Evolutionary conservation across 2,888 invertebrate species (phyloP), one percentile per base, ranked within the genome.

Genomic region (Teleiodes luculella): DNA sequence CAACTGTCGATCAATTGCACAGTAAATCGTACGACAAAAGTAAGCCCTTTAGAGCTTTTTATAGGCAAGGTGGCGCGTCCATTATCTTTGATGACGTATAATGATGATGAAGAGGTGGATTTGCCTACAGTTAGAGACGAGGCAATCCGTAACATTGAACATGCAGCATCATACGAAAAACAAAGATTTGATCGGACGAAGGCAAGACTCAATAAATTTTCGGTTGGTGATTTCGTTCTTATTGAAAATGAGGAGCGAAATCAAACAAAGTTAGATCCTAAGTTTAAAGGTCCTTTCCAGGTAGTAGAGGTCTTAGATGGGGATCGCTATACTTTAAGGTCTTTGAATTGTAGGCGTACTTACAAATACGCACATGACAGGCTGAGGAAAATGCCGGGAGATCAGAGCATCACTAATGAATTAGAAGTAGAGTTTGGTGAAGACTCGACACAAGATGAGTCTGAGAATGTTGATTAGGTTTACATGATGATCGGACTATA

Each of bases 1-100:
- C 72, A 72, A 46, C 50, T 70, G 2, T 63, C 68, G 1, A 37
- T 72, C 1, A 72, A 72, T 56, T 59, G 64, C 36, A 66, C 69
- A 0, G 41, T 58, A 0, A 57, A 61, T 57, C 48, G 66, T 0
- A 62, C 62, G 1, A 71, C 67, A 0, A 65, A 64, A 46, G 56
- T 65, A 0, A 63, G 61, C 28, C 68, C 65, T 0, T 49, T 73
- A 0, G 71, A 76, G 14, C 28, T 67, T 0, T 7, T 74, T 1
- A 62, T 74, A 0, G 67, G 67, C 0, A 56, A 49, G n/a, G 39
- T 72, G 5, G 58, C 63, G 5, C 37, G 63, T 28, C 65, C 64
- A 0, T 18, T 64, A 11, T 10, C 30, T 6, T 41, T 67, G 10
- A 45, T 62, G 52, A 4, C 33, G 5, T 13, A n/a, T 14, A 53